These are phyloP conservation scores for Chroicocephalus ridibundus DNA, from an alignment of 2,113 vertebrate genomes.

Conservation along the genomic window DNA sequence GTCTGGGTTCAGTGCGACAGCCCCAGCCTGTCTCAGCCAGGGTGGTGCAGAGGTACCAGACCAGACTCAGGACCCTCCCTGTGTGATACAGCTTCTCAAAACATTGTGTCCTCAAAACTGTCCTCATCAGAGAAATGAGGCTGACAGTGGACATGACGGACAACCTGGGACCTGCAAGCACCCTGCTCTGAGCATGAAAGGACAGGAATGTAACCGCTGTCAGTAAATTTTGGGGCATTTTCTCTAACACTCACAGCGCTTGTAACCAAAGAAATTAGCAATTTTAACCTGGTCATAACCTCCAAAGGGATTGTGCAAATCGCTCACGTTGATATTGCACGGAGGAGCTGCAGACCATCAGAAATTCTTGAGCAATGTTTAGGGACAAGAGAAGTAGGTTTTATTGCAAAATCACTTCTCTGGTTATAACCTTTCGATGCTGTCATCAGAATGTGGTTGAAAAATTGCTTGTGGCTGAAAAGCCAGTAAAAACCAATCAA, in stretches of 20 bases:
- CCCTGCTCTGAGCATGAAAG: background rate
- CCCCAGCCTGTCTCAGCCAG: background rate
- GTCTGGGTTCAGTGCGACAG: background rate
- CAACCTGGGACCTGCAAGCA: background rate
- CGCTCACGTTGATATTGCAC: rapidly evolving
- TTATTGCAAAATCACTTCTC: background rate
- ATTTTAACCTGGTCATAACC: background rate
- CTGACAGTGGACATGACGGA: background rate
- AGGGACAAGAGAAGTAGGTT: background rate
- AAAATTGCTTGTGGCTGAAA: background rate
- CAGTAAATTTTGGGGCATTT: background rate
- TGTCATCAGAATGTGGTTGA: background rate
- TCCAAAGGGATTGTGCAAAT: background rate
- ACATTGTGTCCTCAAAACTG: background rate
- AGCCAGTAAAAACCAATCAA: background rate
- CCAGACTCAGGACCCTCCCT: background rate
- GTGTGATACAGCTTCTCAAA: background rate
- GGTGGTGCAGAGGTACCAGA: background rate
- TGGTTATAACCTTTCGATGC: background rate
- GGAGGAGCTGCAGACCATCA: background rate
- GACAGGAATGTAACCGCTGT: background rate
- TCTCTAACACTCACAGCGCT: background rate
- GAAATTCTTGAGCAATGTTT: background rate
- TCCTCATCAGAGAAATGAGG: background rate
- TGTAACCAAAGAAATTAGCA: background rate